Evolutionary conservation across 2,797 vertebrate species (phyloP).

Genomic region (Phrynocephalus guinanensis): DNA sequence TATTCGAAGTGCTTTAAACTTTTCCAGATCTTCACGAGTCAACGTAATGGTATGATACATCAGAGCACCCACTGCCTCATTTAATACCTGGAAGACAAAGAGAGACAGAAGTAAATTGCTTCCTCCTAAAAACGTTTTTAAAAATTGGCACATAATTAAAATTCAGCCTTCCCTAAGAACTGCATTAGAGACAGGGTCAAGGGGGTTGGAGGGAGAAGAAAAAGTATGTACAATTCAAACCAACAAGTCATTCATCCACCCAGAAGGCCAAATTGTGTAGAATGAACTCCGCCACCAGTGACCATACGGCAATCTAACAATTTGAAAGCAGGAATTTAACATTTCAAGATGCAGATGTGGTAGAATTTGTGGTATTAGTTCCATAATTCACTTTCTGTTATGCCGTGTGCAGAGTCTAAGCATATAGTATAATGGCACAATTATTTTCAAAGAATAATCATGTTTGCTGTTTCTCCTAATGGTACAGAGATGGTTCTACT

Average conservation of each 20-base stretch:
- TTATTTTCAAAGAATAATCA: not conserved
- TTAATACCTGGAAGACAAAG: constrained; percentile 87
- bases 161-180: not conserved
- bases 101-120: not conserved
- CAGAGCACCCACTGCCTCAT: constrained; percentile 95
- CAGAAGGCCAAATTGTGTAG: too few relatives aligned
- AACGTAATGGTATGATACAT: constrained; percentile 99
- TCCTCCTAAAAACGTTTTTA: not conserved
- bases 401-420: too few relatives aligned
- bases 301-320: not conserved
- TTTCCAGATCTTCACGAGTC: constrained; percentile 97
- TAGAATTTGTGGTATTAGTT: not conserved
- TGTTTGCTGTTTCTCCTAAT: not conserved
- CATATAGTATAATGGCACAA: too few relatives aligned
- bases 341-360: not conserved
- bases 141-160: not conserved
- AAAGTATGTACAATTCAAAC: not conserved
- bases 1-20: constrained; percentile 97
- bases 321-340: not conserved
- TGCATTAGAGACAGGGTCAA: not conserved
- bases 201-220: not conserved
- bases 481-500: not conserved
- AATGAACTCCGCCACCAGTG: not conserved
- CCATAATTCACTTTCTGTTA: not conserved
- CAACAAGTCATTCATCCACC: not conserved